phyloP scores from a whole-genome alignment of 2,797 vertebrate species.

The Triplophysa bombifrons region DNA sequence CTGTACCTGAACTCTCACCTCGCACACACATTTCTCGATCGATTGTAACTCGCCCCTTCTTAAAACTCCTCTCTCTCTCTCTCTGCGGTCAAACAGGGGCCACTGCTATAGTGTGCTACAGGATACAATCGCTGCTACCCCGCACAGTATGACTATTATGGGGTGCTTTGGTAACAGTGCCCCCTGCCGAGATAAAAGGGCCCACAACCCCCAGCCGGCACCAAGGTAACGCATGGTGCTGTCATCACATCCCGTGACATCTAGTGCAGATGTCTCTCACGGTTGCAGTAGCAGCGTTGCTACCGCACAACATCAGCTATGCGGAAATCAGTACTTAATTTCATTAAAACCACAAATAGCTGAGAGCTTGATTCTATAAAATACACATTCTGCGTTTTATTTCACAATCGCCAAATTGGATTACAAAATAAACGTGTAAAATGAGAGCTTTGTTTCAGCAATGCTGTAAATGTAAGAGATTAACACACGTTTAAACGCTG shows the following conservation, averaged over 20 bases:
- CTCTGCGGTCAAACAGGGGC: constrained; percentile 77
- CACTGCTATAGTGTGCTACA: constrained; percentile 71
- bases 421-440: not conserved
- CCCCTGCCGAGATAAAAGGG: constrained; percentile 48
- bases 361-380: no score
- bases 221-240: constrained; percentile 56
- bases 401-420: no score
- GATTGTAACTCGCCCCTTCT: not conserved
- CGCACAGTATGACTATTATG: constrained; percentile 39
- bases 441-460: not conserved
- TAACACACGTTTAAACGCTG: not conserved
- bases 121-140: constrained; percentile 52
- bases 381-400: no score
- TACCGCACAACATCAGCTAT: constrained; percentile 53
- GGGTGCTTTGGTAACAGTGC: constrained; percentile 32
- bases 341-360: no score
- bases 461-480: not conserved
- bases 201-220: constrained; percentile 46
- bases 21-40: constrained; percentile 23
- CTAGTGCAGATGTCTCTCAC: constrained; percentile 64
- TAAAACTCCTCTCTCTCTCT: constrained; percentile 50
- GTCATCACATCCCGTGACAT: constrained; percentile 55
- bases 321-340: constrained; percentile 56
- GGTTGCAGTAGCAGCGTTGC: constrained; percentile 31
- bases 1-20: constrained; percentile 5